Evolutionary conservation across 2,113 vertebrate species (phyloP).

Genomic region (Lichenostomus cassidix): DNA sequence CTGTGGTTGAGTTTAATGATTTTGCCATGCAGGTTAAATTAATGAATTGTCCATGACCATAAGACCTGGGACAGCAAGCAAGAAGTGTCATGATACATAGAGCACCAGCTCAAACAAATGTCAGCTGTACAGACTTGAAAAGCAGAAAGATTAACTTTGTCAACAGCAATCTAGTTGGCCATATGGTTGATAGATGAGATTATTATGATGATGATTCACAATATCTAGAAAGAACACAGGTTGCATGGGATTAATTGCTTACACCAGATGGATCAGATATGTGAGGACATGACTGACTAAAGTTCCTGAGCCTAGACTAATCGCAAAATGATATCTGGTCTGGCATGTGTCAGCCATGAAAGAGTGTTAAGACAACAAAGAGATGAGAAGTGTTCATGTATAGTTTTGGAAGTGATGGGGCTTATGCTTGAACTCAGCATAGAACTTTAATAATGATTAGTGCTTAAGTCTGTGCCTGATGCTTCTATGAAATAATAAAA

Average conservation of each 20-base stretch:
- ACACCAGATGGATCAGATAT: background rate
- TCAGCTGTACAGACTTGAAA: background rate
- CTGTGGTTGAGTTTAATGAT: background rate
- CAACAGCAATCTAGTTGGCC: background rate
- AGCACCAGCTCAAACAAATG: background rate
- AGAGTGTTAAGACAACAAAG: background rate
- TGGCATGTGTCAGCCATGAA: background rate
- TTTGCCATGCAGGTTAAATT: background rate
- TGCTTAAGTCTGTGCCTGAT: background rate
- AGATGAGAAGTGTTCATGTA: background rate
- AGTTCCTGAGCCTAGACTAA: background rate
- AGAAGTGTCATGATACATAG: background rate
- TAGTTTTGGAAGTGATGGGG: background rate
- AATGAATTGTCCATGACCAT: background rate
- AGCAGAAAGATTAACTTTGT: background rate
- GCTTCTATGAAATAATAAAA: background rate
- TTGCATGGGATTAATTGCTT: background rate
- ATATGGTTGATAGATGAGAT: background rate
- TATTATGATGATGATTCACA: accelerated
- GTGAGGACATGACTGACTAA: background rate
- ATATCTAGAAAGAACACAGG: background rate
- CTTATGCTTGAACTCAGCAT: background rate
- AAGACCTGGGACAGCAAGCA: background rate
- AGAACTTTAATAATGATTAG: background rate
- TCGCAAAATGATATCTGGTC: background rate